Evolutionary conservation across 2,888 invertebrate species (phyloP).

Genomic region (Eustalomyia histrio): DNA sequence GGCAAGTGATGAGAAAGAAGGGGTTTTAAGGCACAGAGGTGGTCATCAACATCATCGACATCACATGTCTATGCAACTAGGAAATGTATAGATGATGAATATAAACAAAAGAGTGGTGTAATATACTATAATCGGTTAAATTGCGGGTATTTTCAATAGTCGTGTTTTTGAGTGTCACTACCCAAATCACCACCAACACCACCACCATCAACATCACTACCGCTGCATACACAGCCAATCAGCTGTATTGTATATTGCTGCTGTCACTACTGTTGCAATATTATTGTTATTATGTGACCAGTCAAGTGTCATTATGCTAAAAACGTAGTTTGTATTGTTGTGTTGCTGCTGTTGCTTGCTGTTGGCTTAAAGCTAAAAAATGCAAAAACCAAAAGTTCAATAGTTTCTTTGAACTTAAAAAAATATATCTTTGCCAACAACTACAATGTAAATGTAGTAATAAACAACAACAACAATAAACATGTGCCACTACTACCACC

Average conservation of each 20-base stretch:
- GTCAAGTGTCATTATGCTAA: constrained; percentile 44
- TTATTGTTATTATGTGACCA: constrained; percentile 48
- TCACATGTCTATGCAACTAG: constrained; percentile 26
- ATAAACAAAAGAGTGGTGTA: constrained; percentile 55
- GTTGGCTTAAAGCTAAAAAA: constrained; percentile 1
- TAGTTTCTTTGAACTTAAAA: constrained; percentile 48
- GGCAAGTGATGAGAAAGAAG: not conserved
- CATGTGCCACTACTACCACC: not conserved
- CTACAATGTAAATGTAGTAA: not conserved
- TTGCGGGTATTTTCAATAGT: constrained; percentile 41
- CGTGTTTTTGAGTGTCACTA: not conserved
- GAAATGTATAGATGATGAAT: constrained; percentile 42
- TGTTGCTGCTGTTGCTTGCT: not conserved
- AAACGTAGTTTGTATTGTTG: not conserved
- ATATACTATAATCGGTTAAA: constrained; percentile 61
- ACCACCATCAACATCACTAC: not conserved
- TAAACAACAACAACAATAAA: not conserved
- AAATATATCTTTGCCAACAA: constrained; percentile 7
- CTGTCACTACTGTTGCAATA: constrained; percentile 15
- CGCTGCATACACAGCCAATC: not conserved
- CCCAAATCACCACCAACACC: not conserved
- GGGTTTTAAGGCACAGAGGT: not conserved
- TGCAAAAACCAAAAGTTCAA: constrained; percentile 38
- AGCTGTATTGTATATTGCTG: constrained; percentile 22
- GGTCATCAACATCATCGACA: constrained; percentile 14